Base-by-base conservation (phyloP, 2,113 vertebrate genomes). In the Amphiprion ocellaris region DNA sequence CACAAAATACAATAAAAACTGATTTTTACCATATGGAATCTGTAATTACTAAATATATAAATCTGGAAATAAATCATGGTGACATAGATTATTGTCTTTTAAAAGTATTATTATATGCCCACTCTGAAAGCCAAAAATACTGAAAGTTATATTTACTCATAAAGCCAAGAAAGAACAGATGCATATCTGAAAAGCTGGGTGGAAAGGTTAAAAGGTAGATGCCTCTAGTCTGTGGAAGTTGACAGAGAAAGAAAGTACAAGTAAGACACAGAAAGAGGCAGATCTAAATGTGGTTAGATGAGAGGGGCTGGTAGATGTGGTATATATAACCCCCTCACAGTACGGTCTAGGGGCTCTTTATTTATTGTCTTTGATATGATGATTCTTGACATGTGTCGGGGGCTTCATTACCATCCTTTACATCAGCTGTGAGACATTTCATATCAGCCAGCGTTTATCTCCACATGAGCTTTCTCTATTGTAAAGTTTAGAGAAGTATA, bases 331-430 rank as follows among this genome's bases (percentile, higher is more conserved):
- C 41, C 44, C 59, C 53, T 76, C 63, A 44, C 19, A 69, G 60
- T 19, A 24, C 17, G 10, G 84, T 52, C 64, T 41, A 68, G 65
- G 70, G 55, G 47, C 64, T 68, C 14, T 37, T 21, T 73, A 71
- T 77, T 75, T 49, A 24, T 59, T 61, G 39, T 52, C 69, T 85
- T 69, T 83, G 74, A 87, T 58, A 11, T 73, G 63, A 84, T 79
- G 74, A 85, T 81, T 69, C 23, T 47, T 87, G 85, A 82, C 78
- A 26, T 70, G 63, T 47, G 21, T 88, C 66, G 75, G 73, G 26
- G 69, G 66, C 68, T 69, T 81, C 64, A 80, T 70, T 77, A 84
- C 69, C 74, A 79, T 80, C 66, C 52, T 33, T 86, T 69, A 71
- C 67, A 85, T 86, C 68, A 59, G 56, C 39, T 1, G 8, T 26